Base-by-base conservation (phyloP, 2,113 vertebrate species). In the Oncorhynchus keta region DNA sequence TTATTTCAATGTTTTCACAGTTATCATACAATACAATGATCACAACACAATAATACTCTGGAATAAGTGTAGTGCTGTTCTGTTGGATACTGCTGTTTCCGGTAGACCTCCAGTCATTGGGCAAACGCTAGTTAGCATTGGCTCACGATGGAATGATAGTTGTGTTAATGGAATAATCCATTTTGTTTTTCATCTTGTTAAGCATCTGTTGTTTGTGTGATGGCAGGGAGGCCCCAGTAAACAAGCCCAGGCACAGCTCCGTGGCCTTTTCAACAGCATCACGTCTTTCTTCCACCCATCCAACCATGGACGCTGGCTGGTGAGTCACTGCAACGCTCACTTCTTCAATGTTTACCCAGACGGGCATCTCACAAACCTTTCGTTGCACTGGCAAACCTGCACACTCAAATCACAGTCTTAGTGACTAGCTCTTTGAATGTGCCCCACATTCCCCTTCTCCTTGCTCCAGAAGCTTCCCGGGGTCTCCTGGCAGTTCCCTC, bases 291-390 rank as follows among this genome's bases (percentile, higher is more conserved):
- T 98, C 70, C 97, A 99, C 80, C 97, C 97, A 59, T 99, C 97
- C 78, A 99, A 99, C 87, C 97, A 98, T 1, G 97, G 97, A 7
- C 96, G 97, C 70, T 99, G 97, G 97, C 90, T 99, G 96, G 97
- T 99, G 90, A 97, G 96, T 93, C 28, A 35, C 20, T 26, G 61
- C 64, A 14, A 30, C 64, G 14, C 12, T 14, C n/a, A 14, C 62
- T 26, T 7, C 11, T 28, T 13, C 62, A 20, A 22, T 65, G 62
- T 24, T 20, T 24, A 65, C 24, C n/a, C 62, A 65, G n/a, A 3
- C n/a, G 3, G 20, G 7, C 62, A 24, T 8, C 59, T 8, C 62
- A 18, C 62, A 64, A 18, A 28, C 62, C 62, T 18, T 11, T 5
- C 0, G 22, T 26, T 4, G 7, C 62, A n/a, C 62, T 9, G 22